These are phyloP conservation scores for Solea solea DNA, from an alignment of 2,113 vertebrate genomes.

Conservation along the genomic window DNA sequence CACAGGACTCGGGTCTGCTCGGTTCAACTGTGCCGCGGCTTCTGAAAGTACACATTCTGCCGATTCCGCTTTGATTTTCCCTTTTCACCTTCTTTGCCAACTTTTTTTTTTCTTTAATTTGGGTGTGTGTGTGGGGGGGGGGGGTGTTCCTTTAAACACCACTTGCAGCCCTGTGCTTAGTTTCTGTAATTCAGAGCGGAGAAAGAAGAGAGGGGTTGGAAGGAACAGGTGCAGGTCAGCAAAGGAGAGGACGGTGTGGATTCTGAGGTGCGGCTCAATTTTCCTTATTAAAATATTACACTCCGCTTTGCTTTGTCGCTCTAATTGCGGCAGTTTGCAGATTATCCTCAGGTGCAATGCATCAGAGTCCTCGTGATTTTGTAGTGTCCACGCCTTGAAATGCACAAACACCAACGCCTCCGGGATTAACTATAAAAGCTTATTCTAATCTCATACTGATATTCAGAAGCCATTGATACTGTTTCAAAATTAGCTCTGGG, in stretches of 20 bases:
- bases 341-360: constrained; percentile 57
- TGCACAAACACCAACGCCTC: constrained; percentile 43
- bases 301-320: constrained; percentile 3
- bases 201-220: constrained; percentile 47
- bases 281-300: constrained; percentile 32
- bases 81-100: constrained; percentile 11
- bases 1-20: constrained; percentile 77
- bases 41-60: constrained; percentile 78
- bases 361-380: constrained; percentile 49
- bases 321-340: constrained; percentile 42
- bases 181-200: constrained; percentile 68
- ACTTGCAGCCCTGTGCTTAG: constrained; percentile 74
- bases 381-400: constrained; percentile 39
- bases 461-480: constrained; percentile 66
- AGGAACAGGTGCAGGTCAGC: constrained; percentile 77
- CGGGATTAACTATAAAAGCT: constrained; percentile 61
- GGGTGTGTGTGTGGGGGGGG: constrained; percentile 10
- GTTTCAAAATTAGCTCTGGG: constrained; percentile 64
- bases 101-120: constrained; percentile 28
- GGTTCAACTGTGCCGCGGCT: constrained; percentile 75
- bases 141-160: constrained; percentile 67
- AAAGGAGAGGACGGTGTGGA: constrained; percentile 16
- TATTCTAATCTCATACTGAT: constrained; percentile 64
- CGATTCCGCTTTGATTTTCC: constrained; percentile 82
- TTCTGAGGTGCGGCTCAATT: constrained; percentile 1